Evolutionary conservation across 2,113 vertebrate genomes (phyloP).

Genomic region (Xenopus borealis): DNA sequence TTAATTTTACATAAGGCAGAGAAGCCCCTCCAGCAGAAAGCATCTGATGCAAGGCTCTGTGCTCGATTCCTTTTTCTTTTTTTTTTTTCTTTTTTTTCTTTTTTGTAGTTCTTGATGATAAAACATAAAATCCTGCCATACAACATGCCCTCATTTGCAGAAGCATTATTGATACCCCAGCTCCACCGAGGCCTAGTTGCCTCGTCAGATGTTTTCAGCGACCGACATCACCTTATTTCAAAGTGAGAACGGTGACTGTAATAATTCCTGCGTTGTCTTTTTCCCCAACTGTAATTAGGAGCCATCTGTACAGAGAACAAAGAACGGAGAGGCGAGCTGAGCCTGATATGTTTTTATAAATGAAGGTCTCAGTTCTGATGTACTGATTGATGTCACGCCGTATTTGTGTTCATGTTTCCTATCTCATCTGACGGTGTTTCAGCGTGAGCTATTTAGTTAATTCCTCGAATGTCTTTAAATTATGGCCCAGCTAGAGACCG

Average conservation of each 20-base stretch:
- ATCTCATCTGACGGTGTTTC: conserved; percentile 47
- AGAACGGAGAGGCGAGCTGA: not conserved
- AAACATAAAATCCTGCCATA: conserved; percentile 6
- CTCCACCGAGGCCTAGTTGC: not conserved
- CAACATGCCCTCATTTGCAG: conserved; percentile 6
- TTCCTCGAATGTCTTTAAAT: conserved; percentile 65
- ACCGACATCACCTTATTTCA: not conserved
- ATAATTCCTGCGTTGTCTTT: conserved; percentile 9
- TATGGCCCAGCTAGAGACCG: conserved; percentile 78
- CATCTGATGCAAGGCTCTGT: not conserved
- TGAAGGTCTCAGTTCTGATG: not conserved
- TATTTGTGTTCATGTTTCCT: not conserved
- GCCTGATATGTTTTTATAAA: not conserved
- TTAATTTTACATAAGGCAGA: conserved; percentile 24
- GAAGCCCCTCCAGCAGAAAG: conserved; percentile 42
- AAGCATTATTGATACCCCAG: conserved; percentile 1
- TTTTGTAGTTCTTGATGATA: conserved; percentile 35
- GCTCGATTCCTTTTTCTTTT: not conserved
- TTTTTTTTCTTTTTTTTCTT: no score
- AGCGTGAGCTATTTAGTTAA: conserved; percentile 61
- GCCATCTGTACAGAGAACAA: conserved; percentile 10
- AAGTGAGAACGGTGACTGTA: not conserved
- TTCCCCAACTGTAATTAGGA: conserved; percentile 21
- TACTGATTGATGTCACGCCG: conserved; percentile 6
- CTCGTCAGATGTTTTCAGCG: not conserved